phyloP scores from a whole-genome alignment of 2,888 invertebrate genomes.

The Mesoligia furuncula region DNA sequence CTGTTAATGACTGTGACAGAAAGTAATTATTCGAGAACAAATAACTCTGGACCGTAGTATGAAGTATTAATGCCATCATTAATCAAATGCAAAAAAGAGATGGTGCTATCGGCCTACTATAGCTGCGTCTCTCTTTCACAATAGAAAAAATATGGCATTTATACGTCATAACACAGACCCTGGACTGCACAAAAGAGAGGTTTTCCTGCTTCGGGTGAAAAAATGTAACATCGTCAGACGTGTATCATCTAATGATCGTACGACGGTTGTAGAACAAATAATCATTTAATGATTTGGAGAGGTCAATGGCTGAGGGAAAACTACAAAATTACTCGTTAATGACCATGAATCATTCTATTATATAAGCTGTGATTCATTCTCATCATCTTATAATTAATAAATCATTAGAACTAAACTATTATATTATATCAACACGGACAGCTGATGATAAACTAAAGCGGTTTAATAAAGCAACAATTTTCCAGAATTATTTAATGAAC shows the following conservation, averaged over 20 bases:
- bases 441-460: not conserved
- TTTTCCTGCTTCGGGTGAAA: not conserved
- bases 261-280: constrained; percentile 7
- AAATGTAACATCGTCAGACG: not conserved
- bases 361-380: not conserved
- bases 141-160: too few relatives aligned
- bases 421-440: not conserved
- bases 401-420: constrained; percentile 3
- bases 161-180: not conserved
- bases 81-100: not conserved
- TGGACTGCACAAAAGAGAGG: not conserved
- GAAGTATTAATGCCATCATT: not conserved
- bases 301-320: constrained; percentile 10
- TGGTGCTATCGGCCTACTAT: not conserved
- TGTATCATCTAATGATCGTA: constrained; percentile 17
- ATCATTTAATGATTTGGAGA: constrained; percentile 14
- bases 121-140: not conserved
- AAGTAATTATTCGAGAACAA: not conserved
- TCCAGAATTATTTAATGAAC: not conserved
- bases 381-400: not conserved
- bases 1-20: not conserved
- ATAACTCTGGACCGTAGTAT: not conserved
- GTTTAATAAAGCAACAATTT: not conserved
- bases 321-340: constrained; percentile 1
- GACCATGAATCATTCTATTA: not conserved